Conservation (phyloP, 2,113 vertebrate species). For the Neolamprologus variostigma region DNA sequence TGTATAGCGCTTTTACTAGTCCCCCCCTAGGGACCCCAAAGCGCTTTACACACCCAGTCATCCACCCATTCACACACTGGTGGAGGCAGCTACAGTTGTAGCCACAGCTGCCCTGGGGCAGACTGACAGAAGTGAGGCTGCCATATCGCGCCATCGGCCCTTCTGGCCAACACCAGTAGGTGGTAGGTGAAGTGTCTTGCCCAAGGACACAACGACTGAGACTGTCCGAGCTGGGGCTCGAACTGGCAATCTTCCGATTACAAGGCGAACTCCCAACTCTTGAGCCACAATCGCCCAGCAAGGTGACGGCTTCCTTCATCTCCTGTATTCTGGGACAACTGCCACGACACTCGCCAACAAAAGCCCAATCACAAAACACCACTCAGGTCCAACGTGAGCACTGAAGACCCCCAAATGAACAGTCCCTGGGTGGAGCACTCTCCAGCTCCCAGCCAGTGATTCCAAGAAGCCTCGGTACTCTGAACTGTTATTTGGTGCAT, state of each 20-base stretch:
- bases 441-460: neutral
- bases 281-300: accelerated
- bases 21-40: too few species aligned
- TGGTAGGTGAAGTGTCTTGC: accelerated
- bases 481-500: neutral
- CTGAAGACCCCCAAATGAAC: neutral
- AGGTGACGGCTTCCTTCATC: neutral
- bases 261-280: too few species aligned
- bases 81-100: too few species aligned
- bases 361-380: neutral
- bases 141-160: too few species aligned
- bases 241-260: accelerated
- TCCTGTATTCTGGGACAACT: neutral
- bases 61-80: too few species aligned
- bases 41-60: too few species aligned
- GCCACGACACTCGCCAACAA: neutral
- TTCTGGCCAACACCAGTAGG: accelerated
- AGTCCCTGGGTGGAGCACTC: neutral
- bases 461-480: neutral
- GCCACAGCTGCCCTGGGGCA: too few species aligned
- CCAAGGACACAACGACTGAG: too few species aligned
- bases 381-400: neutral
- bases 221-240: too few species aligned
- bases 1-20: too few species aligned
- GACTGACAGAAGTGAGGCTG: too few species aligned